Evolutionary conservation across 2,888 invertebrate genomes (phyloP), one percentile per base, ranked within the genome.

Genomic region (Ornithoptera priamus): DNA sequence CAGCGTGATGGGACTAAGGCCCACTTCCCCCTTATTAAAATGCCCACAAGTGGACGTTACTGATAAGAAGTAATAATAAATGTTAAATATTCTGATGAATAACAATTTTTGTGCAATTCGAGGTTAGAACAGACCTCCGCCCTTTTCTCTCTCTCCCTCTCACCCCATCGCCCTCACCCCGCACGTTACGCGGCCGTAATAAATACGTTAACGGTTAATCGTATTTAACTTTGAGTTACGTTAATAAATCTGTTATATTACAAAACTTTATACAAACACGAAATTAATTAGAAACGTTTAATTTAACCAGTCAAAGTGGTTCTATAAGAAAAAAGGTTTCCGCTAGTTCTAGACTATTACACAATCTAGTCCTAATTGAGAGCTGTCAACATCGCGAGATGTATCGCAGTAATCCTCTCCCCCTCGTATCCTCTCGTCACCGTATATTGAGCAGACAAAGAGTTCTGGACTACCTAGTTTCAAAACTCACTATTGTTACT

Each of bases 351-450:
- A 56, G 18, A 20, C 20, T n/a, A 56, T 56, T 56, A 56, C 20
- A 56, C 56, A 56, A 56, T 56, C 56, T 56, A 20, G 56, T 20
- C 56, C n/a, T 56, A 56, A 56, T 56, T 56, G 56, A 20, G 20
- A 20, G 56, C 56, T 20, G 56, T 56, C 56, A 56, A n/a, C 56
- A 1, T n/a, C 56, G 20, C 56, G 56, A 20, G 56, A 56, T 56
- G 20, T n/a, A 56, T 56, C n/a, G 6, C 20, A 17, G 53, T 15
- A 20, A 5, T 56, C 18, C 20, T 20, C 8, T 56, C 20, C n/a
- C n/a, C 56, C 20, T 56, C n/a, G 56, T n/a, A 56, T 56, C 56
- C 56, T 56, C 56, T n/a, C 8, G 56, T 56, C 20, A 56, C 1
- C n/a, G 56, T 20, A 56, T n/a, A n/a, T 3, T 30, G 30, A 30